Percentiles rank a stretch among this genome's conserved stretches.
Conservation (phyloP, 2,113 vertebrate genomes). For the Nymphicus hollandicus region DNA sequence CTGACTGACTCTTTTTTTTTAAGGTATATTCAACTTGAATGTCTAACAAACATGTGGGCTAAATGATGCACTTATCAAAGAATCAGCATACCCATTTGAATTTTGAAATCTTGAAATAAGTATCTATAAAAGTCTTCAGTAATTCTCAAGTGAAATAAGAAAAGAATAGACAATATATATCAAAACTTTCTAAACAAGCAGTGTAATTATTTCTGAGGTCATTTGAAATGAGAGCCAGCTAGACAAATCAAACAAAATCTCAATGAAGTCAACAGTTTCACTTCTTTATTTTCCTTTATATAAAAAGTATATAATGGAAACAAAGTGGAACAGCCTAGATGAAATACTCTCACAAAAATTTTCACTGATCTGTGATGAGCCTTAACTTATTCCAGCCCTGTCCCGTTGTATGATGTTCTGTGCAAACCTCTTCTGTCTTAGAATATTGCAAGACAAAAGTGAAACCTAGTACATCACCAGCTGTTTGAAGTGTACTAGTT, state of each 20-base stretch:
- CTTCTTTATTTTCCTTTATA: constrained; percentile 36
- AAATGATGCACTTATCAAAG: constrained; percentile 4
- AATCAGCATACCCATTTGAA: not conserved
- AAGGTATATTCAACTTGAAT: not conserved
- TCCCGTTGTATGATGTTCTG: not conserved
- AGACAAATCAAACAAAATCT: constrained; percentile 46
- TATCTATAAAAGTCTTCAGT: not conserved
- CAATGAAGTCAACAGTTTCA: constrained; percentile 12
- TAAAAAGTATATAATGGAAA: not conserved
- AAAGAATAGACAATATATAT: constrained; percentile 10
- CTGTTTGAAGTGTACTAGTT: not conserved
- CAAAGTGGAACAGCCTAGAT: not conserved
- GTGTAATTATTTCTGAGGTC: constrained; percentile 39
- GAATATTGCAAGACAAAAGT: not conserved
- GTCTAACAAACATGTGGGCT: constrained; percentile 26
- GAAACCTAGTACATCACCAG: not conserved
- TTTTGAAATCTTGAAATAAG: constrained; percentile 33
- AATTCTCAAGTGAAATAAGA: constrained; percentile 39
- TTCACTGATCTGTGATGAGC: not conserved
- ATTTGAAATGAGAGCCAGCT: constrained; percentile 47
- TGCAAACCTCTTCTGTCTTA: not conserved
- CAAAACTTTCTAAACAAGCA: constrained; percentile 50
- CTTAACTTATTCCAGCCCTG: not conserved
- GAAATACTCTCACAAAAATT: not conserved
- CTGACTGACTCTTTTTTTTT: not conserved